Evolutionary conservation across 2,888 invertebrate species (phyloP).

Genomic region (Diarsia mendica): DNA sequence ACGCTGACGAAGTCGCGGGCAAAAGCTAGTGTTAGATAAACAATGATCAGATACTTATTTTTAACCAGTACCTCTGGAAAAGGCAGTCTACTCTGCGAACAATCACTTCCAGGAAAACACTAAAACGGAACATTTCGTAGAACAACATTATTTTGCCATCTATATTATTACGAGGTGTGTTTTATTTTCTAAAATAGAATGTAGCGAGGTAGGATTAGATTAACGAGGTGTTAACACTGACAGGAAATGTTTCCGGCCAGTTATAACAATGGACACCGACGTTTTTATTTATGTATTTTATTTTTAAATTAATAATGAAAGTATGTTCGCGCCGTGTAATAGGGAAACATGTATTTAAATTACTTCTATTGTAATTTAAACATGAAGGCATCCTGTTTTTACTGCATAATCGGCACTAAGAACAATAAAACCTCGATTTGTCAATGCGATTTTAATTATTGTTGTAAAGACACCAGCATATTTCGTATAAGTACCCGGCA

Average conservation of each 20-base stretch:
- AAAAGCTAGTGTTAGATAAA: too few relatives aligned
- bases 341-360: constrained; percentile 32
- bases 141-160: neutral
- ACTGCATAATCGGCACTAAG: neutral
- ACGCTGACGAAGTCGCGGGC: too few relatives aligned
- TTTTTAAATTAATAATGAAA: constrained; percentile 41
- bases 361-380: neutral
- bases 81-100: too few relatives aligned
- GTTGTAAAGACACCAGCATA: neutral
- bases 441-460: neutral
- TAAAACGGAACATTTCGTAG: too few relatives aligned
- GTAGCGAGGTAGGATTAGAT: constrained; percentile 1
- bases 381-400: neutral
- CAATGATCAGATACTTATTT: too few relatives aligned
- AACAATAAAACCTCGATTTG: neutral
- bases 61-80: too few relatives aligned
- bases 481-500: too few relatives aligned
- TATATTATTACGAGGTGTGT: constrained; percentile 4
- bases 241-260: constrained; percentile 55
- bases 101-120: too few relatives aligned
- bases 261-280: constrained; percentile 36
- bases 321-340: constrained; percentile 8
- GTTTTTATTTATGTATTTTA: constrained; percentile 33
- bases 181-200: constrained; percentile 37
- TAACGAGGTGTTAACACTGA: constrained; percentile 3